These are phyloP conservation scores for Amblyornis subalaris DNA, from an alignment of 2,113 vertebrate species.

Conservation along the genomic window DNA sequence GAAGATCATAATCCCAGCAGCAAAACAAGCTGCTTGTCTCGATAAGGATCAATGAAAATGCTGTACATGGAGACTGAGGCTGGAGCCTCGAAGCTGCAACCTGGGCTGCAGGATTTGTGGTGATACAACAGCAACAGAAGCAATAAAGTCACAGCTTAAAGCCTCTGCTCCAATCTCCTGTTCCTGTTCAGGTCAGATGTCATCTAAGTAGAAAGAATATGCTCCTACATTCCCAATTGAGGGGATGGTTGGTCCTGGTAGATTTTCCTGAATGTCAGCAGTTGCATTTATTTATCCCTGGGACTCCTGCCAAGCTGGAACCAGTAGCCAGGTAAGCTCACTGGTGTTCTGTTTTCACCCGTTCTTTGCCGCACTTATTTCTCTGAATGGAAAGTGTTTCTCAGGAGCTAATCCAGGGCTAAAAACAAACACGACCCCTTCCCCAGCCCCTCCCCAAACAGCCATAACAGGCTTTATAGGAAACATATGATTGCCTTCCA, in stretches of 20 bases:
- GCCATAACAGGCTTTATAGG: conserved; percentile 78
- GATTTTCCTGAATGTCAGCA: conserved; percentile 77
- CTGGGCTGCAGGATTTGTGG: background rate
- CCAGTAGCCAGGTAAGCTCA: conserved; percentile 72
- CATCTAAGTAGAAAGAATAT: background rate
- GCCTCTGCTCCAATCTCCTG: background rate
- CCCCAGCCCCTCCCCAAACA: conserved; percentile 38
- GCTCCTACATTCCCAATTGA: conserved; percentile 36
- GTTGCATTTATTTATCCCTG: conserved; percentile 71
- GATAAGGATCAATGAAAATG: conserved; percentile 53
- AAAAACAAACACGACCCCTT: background rate
- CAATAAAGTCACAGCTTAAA: background rate
- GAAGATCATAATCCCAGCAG: conserved; percentile 52
- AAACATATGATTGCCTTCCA: conserved; percentile 75
- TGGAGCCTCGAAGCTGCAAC: background rate
- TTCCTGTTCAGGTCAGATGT: background rate
- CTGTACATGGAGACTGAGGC: background rate
- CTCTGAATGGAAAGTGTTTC: conserved; percentile 77
- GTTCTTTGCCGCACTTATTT: conserved; percentile 72
- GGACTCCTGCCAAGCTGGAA: conserved; percentile 79
- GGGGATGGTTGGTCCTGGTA: conserved; percentile 58
- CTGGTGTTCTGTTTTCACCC: conserved; percentile 75
- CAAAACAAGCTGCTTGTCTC: conserved; percentile 28
- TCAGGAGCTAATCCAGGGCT: conserved; percentile 42
- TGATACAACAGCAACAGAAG: conserved; percentile 19